These are phyloP conservation scores for Notarius quadriscutis DNA, from an alignment of 2,113 vertebrate genomes.

Conservation along the genomic window DNA sequence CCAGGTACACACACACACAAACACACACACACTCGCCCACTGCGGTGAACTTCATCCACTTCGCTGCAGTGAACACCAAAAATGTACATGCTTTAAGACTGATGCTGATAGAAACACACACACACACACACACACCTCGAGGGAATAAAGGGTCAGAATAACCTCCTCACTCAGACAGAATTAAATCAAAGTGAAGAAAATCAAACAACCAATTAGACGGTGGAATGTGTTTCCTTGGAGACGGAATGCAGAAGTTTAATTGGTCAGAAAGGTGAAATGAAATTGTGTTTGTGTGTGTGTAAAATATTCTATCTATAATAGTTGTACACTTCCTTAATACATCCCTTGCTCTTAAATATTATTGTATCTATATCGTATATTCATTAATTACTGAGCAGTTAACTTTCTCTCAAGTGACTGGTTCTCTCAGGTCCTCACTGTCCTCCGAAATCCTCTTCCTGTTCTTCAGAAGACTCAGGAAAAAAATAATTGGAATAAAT, in stretches of 20 bases:
- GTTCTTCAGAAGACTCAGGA: neutral
- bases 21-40: constrained; percentile 17
- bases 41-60: constrained; percentile 23
- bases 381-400: neutral
- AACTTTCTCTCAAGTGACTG: neutral
- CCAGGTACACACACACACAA: neutral
- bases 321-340: neutral
- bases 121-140: neutral
- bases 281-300: neutral
- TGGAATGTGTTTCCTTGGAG: constrained; percentile 46
- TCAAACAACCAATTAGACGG: constrained; percentile 55
- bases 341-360: neutral
- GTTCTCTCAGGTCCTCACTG: neutral
- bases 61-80: constrained; percentile 39
- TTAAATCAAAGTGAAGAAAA: constrained; percentile 58
- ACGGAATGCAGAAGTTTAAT: constrained; percentile 48
- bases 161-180: constrained; percentile 47
- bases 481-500: neutral
- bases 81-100: constrained; percentile 35
- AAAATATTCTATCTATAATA: neutral
- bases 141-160: constrained; percentile 42
- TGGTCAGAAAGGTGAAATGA: constrained; percentile 37
- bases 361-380: neutral
- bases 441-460: neutral
- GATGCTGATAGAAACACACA: constrained; percentile 6